Conservation (phyloP, 2,888 invertebrate species). For the Dolomedes plantarius region DNA sequence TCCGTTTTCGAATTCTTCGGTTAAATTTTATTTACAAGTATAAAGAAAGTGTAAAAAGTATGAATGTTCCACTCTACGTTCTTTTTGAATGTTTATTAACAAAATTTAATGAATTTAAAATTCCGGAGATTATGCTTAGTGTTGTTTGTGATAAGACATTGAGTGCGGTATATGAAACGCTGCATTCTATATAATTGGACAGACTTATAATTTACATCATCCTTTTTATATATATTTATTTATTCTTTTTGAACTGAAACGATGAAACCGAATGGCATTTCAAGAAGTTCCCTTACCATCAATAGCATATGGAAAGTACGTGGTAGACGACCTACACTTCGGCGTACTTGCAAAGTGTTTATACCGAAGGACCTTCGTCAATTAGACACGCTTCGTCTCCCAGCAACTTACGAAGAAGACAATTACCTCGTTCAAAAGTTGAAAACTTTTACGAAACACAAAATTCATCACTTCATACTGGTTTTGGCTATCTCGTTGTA, state of each 20-base stretch:
- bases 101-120: background rate
- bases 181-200: constrained; percentile 18
- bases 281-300: constrained; percentile 62
- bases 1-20: too few relatives aligned
- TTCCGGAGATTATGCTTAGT: background rate
- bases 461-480: constrained; percentile 55
- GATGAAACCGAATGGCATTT: constrained; percentile 49
- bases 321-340: constrained; percentile 57
- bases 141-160: constrained; percentile 35
- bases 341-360: constrained; percentile 63
- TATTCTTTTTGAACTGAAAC: background rate
- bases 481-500: constrained; percentile 46
- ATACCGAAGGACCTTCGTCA: constrained; percentile 60
- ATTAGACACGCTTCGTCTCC: constrained; percentile 51
- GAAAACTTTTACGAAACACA: constrained; percentile 56
- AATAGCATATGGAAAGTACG: constrained; percentile 61
- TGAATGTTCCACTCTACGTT: too few relatives aligned
- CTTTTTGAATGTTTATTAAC: too few relatives aligned
- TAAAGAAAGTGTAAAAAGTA: too few relatives aligned
- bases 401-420: constrained; percentile 66
- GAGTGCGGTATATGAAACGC: constrained; percentile 40
- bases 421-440: constrained; percentile 49
- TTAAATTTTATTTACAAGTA: too few relatives aligned
- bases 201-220: too few relatives aligned
- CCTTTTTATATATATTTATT: background rate